Evolutionary conservation across 1,140 invertebrate species (phyloP), one percentile per base, ranked within the genome.

Genomic region (Pogonognathellus flavescens): DNA sequence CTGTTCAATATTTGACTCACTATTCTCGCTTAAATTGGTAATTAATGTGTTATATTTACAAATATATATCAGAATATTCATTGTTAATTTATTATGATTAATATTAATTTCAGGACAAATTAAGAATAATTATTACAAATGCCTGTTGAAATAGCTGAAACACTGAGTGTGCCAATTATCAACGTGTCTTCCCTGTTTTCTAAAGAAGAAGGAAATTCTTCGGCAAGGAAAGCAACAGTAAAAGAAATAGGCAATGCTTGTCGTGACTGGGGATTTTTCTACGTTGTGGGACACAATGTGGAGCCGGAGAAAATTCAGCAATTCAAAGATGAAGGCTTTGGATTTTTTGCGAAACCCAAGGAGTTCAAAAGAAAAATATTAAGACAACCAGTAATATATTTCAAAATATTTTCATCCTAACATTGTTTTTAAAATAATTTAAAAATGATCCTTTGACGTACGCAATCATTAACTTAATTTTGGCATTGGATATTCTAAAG

Each of bases 231-330:
- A 22, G 31, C 76, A 20, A 80, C 82, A 4, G 25, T 83, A 9
- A 82, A 83, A 49, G 86, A 76, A 50, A 85, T 86, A 22, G 53
- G 82, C 1, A 14, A 62, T 18, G 84, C 86, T 1, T 87, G 86
- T 31, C 20, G 41, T 31, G 41, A 85, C 53, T 87, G 86, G 86
- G 86, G 86, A 62, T 87, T 87, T 60, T 87, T 87, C 55, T 87
- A 87, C 81, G 76, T 87, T 20, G 76, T 85, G 11, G 84, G 82
- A 22, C 86, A 87, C 31, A 22, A 60, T 4, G 41, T 85, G 7
- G 59, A 85, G 7, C 20, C 18, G 0, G n/a, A 84, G 49, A 62
- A 85, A 5, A 57, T 85, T 14, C 25, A 83, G n/a, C 25, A 62
- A 6, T 49, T 87, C 20, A 53, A 80, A 76, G 4, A 22, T 9